Percentiles rank a stretch among this genome's conserved stretches.
Conservation (phyloP, 2,888 invertebrate species). For the Athripsodes cinereus region DNA sequence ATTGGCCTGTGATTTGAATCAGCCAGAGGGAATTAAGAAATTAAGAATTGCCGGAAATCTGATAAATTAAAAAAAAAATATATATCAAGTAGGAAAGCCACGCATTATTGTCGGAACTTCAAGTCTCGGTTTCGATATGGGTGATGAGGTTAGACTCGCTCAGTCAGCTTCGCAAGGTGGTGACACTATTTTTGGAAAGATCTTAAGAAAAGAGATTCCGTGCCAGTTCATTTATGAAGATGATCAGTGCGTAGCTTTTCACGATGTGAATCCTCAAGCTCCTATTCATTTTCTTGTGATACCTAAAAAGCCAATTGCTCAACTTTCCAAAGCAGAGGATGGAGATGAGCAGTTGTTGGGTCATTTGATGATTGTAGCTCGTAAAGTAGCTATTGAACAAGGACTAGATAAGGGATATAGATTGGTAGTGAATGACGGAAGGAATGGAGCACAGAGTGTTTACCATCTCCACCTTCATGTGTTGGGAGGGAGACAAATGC, state of each 20-base stretch:
- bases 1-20: too few species aligned
- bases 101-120: too few species aligned
- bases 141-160: constrained; percentile 72
- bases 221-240: constrained; percentile 93
- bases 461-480: constrained; percentile 94
- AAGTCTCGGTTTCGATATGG: too few species aligned
- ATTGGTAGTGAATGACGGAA: constrained; percentile 88
- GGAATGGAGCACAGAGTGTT: constrained; percentile 87
- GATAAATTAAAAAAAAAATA: too few species aligned
- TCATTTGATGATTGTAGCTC: constrained; percentile 77
- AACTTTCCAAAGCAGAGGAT: constrained; percentile 72
- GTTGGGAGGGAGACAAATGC: constrained; percentile 86
- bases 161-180: constrained; percentile 57
- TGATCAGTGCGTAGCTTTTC: constrained; percentile 89
- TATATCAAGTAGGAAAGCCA: too few species aligned
- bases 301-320: constrained; percentile 81
- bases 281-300: constrained; percentile 94
- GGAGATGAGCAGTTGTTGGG: constrained; percentile 64
- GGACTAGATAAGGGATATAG: constrained; percentile 78
- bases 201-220: constrained; percentile 88
- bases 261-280: constrained; percentile 88
- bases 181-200: constrained; percentile 93
- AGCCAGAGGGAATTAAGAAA: too few species aligned
- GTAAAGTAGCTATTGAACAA: constrained; percentile 71
- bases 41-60: too few species aligned